Evolutionary conservation across 2,888 invertebrate species (phyloP).

Genomic region (Heliothis peltigera): DNA sequence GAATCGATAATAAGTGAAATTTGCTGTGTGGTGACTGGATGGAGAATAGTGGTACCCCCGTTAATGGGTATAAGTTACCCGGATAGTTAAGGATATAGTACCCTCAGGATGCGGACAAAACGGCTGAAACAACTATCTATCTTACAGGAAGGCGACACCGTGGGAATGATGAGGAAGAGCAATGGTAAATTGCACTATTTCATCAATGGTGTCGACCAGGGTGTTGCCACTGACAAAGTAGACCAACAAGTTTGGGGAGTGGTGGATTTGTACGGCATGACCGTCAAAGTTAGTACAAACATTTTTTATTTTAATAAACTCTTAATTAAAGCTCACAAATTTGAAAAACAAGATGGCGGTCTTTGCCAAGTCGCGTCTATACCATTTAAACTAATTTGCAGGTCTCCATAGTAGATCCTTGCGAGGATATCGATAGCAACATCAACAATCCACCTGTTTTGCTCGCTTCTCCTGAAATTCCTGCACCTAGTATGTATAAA

Average conservation of each 20-base stretch:
- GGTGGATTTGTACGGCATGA: constrained; percentile 98
- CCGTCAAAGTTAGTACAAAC: constrained; percentile 89
- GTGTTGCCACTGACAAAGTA: constrained; percentile 95
- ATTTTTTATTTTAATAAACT: not conserved
- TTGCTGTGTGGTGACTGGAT: too few relatives aligned
- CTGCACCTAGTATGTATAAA: constrained; percentile 77
- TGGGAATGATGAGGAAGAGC: constrained; percentile 96
- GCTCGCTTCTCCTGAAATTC: constrained; percentile 69
- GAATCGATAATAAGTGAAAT: too few relatives aligned
- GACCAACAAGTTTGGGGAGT: constrained; percentile 97
- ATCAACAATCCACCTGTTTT: constrained; percentile 66
- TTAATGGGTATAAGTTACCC: too few relatives aligned
- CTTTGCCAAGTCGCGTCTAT: too few relatives aligned
- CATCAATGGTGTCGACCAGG: constrained; percentile 98
- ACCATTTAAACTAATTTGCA: constrained; percentile 58
- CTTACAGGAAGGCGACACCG: constrained; percentile 95
- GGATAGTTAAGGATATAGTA: too few relatives aligned
- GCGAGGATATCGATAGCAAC: constrained; percentile 93
- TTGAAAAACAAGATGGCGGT: too few relatives aligned
- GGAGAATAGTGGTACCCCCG: too few relatives aligned
- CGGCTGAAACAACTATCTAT: not conserved
- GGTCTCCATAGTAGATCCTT: constrained; percentile 96
- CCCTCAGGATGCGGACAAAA: too few relatives aligned
- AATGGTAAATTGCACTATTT: constrained; percentile 97
- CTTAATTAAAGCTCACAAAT: too few relatives aligned